Evolutionary conservation across 2,797 vertebrate species (phyloP).

Genomic region (Chiloscyllium punctatum): DNA sequence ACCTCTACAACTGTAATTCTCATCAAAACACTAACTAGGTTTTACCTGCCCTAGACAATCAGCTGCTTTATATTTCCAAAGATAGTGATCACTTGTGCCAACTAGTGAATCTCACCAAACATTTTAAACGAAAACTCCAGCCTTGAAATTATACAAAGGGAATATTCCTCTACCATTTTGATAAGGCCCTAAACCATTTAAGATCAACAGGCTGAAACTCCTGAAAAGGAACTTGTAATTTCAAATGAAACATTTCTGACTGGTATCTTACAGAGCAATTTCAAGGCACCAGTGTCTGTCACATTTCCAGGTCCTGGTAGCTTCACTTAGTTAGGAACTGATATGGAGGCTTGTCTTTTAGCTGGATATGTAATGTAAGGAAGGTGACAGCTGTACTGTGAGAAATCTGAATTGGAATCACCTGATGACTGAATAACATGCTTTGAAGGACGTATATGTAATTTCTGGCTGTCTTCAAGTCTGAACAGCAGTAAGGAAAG

Average conservation of each 20-base stretch:
- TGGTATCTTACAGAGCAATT: neutral
- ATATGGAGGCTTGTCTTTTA: neutral
- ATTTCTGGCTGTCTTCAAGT: neutral
- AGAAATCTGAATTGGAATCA: neutral
- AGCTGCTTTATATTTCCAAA: neutral
- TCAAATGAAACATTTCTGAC: neutral
- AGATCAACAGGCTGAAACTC: neutral
- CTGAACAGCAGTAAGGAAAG: neutral
- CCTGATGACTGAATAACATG: neutral
- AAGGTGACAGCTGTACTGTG: neutral
- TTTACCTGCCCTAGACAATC: neutral
- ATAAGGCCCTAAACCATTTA: neutral
- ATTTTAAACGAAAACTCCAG: neutral
- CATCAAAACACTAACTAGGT: too few relatives aligned
- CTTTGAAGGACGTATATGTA: neutral
- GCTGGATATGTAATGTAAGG: neutral
- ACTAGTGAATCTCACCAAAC: neutral
- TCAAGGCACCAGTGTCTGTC: neutral
- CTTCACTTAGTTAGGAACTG: neutral
- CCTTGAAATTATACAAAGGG: neutral
- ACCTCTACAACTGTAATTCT: too few relatives aligned
- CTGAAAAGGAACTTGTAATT: neutral
- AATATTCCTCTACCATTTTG: neutral
- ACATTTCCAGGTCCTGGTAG: neutral
- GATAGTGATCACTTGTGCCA: neutral